A percentile compares a stretch with the other conserved stretches of the same genome.
phyloP scores from a whole-genome alignment of 2,797 vertebrate genomes.

The Urocyon cinereoargenteus region DNA sequence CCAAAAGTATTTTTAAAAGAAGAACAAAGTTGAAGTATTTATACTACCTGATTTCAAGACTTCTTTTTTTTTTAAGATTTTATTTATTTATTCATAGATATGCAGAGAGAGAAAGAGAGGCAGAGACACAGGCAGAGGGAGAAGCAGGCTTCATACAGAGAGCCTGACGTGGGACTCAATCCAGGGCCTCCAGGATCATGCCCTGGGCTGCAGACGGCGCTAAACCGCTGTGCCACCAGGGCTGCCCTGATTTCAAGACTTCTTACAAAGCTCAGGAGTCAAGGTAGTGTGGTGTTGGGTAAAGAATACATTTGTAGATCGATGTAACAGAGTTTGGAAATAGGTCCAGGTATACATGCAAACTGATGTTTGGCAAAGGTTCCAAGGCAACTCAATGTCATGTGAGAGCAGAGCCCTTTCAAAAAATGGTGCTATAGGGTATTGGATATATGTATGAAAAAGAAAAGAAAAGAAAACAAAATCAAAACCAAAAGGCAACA shows the following conservation, averaged over 20 bases:
- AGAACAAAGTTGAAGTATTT: not conserved
- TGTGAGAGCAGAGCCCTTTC: not conserved
- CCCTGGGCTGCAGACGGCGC: fast-evolving
- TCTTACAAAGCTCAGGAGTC: not conserved
- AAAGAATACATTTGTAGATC: not conserved
- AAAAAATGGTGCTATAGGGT: not conserved
- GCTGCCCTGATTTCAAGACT: not conserved
- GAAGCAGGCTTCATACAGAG: too few relatives aligned
- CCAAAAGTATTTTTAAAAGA: slow-evolving; percentile 6
- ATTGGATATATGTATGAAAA: not conserved
- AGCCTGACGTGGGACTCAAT: too few relatives aligned
- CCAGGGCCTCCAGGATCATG: too few relatives aligned
- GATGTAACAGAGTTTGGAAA: not conserved
- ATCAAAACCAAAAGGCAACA: not conserved
- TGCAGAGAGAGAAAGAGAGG: too few relatives aligned
- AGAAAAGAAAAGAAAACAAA: not conserved
- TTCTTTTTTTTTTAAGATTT: not conserved
- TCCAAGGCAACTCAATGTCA: not conserved
- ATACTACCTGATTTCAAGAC: not conserved
- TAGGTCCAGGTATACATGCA: not conserved
- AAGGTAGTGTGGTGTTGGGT: not conserved
- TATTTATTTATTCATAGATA: too few relatives aligned
- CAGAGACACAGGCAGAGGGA: too few relatives aligned
- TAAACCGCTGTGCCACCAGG: too few relatives aligned
- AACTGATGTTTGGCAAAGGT: not conserved